Base-by-base conservation (phyloP, 2,797 vertebrate genomes). In the Remorina albescens region DNA sequence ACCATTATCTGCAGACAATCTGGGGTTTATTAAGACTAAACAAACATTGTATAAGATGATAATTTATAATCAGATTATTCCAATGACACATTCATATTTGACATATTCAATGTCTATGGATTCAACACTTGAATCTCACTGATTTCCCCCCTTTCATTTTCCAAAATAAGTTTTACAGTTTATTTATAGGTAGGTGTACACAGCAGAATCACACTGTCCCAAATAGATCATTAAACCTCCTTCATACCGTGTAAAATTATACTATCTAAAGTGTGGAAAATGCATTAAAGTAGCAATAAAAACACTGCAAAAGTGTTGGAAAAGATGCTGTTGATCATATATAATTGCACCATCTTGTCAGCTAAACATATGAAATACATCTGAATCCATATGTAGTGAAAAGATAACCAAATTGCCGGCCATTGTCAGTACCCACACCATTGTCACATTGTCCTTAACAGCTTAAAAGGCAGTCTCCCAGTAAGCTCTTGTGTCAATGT, bases 371-470 rank as follows among this genome's bases (percentile, higher is more conserved):
- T 76, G 16, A 57, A 15, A n/a, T 53, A 50, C 21, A 25, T 47
- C 9, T 0, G 9, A 34, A 54, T 51, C 2, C 16, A 13, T 8
- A 44, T 7, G 57, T 36, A 37, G 42, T 12, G 16, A 37, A 58
- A 63, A 41, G 21, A 70, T 49, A 57, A 56, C 32, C 34, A 8
- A 28, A 50, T 36, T 49, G 13, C 3, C 42, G 32, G 15, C 30
- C 15, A n/a, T 54, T 57, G 25, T 78, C 49, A 28, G 55, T 4
- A 23, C 30, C 47, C n/a, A 51, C 16, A 19, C 62, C 55, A 34
- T 55, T 60, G 34, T 54, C 34, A 30, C 36, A n/a, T 9, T 50
- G 57, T 62, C 25, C 39, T 55, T 25, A 49, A 57, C 53, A 53
- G 54, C 34, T 0, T 19, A 30, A 41, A 41, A 42, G 25, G 25